These are phyloP conservation scores for Psittacula derbiana DNA, from an alignment of 2,797 vertebrate species.

Conservation along the genomic window DNA sequence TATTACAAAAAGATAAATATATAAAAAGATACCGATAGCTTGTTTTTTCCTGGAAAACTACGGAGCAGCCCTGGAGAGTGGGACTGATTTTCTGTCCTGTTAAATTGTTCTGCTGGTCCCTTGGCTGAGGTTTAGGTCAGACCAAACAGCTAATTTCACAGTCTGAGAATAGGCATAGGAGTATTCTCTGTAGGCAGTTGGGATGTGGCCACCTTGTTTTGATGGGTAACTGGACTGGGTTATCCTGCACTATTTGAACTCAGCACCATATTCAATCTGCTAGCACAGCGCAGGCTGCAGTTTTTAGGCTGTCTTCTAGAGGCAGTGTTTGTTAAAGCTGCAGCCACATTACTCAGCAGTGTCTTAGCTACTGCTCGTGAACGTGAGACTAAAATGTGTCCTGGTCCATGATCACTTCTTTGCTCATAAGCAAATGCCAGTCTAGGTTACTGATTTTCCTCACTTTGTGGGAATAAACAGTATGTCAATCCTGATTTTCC, in stretches of 20 bases:
- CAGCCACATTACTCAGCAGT: rapidly evolving
- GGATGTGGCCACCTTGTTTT: neutral
- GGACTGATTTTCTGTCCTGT: neutral
- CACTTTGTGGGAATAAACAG: neutral
- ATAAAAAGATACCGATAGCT: neutral
- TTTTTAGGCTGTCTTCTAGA: neutral
- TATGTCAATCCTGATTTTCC: neutral
- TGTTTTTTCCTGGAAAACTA: neutral
- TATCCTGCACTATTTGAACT: neutral
- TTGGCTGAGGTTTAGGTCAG: neutral
- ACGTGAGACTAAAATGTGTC: rapidly evolving
- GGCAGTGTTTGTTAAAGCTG: neutral
- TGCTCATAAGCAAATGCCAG: neutral
- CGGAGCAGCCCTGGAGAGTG: neutral
- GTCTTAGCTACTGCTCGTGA: neutral
- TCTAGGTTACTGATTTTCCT: neutral
- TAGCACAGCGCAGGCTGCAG: neutral
- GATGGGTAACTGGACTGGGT: neutral
- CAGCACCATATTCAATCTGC: neutral
- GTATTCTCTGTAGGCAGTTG: rapidly evolving
- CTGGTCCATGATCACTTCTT: rapidly evolving
- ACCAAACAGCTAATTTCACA: neutral
- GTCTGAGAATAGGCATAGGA: rapidly evolving
- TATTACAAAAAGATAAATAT: neutral
- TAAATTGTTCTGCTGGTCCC: neutral